Evolutionary conservation across 2,797 vertebrate species (phyloP), one percentile per base, ranked within the genome.

Genomic region (Melanotaenia boesemani): DNA sequence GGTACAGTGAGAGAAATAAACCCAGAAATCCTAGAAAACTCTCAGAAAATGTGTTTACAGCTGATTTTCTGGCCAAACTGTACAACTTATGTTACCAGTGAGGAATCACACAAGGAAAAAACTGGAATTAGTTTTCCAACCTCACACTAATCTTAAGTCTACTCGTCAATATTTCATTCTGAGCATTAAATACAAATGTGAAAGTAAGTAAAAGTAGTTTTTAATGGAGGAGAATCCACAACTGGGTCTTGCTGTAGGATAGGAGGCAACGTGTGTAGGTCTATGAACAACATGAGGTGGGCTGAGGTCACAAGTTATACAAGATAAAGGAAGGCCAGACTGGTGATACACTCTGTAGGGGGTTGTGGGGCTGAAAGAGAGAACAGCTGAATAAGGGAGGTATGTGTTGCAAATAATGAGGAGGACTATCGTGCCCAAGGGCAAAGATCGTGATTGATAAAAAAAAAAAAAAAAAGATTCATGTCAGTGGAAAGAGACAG

Each of bases 361-460:
- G 30, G 26, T 41, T 26, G 55, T 3, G 41, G 41, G 67, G 13
- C 48, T 72, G 79, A 58, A 77, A 72, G 72, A 66, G 72, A 67
- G 66, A 66, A 41, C 1, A 11, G 10, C 30, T 36, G 36, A 36
- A 0, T 18, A 18, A 18, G 16, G 6, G 16, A 18, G 41, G 41
- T 18, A 46, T 46, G 41, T 46, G 41, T 46, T 46, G 41, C 41
- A 46, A 46, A 46, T 46, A 46, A 81, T 59, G 57, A 76, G 57
- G 61, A 58, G 65, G 63, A 34, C 24, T 13, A n/a, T n/a, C 15
- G 39, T 13, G 46, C 68, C 2, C 41, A 39, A 83, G 84, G 84
- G 63, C 82, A 89, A 72, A 83, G 82, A 80, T 64, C 82, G 74
- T 18, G 77, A 70, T 65, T 63, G n/a, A n/a, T n/a, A n/a, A n/a